phyloP scores from a whole-genome alignment of 2,113 vertebrate species.

The Gorsachius goisagi region DNA sequence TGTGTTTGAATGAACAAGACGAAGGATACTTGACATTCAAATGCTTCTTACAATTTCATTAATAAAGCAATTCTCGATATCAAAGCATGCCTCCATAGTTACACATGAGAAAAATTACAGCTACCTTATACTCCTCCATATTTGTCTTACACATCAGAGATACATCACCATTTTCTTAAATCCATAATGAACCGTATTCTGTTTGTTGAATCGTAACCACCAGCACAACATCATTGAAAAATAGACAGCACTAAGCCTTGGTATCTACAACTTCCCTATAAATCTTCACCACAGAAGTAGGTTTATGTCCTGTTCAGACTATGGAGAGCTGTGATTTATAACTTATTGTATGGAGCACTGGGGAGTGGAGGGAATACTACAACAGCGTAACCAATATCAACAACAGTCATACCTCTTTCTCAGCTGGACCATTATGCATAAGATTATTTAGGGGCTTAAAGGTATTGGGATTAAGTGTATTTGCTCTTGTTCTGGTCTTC shows the following conservation, averaged over 20 bases:
- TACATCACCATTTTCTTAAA: neutral
- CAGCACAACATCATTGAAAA: neutral
- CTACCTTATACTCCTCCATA: neutral
- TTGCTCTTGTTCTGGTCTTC: neutral
- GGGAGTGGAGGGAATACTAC: neutral
- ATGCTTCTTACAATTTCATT: constrained; percentile 15
- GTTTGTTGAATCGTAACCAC: neutral
- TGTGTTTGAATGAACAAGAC: neutral
- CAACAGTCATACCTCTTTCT: neutral
- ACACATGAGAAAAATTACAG: neutral
- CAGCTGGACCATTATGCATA: neutral
- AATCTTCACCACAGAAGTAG: neutral
- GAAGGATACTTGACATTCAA: constrained; percentile 30
- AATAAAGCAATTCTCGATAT: neutral
- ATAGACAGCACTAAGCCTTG: neutral
- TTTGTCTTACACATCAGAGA: neutral
- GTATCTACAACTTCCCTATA: neutral
- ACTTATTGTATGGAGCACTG: neutral
- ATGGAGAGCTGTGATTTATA: neutral
- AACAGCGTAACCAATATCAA: neutral
- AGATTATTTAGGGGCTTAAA: neutral
- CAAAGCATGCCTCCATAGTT: neutral
- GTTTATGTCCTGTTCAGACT: neutral
- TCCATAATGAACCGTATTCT: neutral
- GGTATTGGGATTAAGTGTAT: neutral